Conservation (phyloP, 2,113 vertebrate genomes). For the Mastomys coucha region DNA sequence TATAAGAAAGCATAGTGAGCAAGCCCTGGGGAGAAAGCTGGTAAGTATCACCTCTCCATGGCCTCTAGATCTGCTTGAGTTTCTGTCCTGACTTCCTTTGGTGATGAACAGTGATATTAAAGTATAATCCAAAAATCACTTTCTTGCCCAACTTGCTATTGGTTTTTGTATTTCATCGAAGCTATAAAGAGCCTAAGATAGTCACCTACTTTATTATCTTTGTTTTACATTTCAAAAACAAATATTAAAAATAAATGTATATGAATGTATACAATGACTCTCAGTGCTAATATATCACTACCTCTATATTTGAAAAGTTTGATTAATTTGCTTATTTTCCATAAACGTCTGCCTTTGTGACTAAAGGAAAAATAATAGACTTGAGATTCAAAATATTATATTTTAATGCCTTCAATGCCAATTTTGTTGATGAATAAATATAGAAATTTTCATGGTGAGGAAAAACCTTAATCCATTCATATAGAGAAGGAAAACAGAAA, state of each 20-base stretch:
- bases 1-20: background rate
- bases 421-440: slow-evolving; percentile 19
- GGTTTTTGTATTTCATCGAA: background rate
- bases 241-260: background rate
- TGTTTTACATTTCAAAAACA: slow-evolving; percentile 47
- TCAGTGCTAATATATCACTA: background rate
- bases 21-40: background rate
- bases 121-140: background rate
- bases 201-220: slow-evolving; percentile 22
- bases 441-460: background rate
- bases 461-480: slow-evolving; percentile 12
- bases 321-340: slow-evolving; percentile 33
- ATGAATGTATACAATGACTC: background rate
- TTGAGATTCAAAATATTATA: slow-evolving; percentile 29
- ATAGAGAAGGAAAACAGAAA: background rate
- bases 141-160: background rate
- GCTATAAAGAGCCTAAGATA: background rate
- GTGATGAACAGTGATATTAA: background rate
- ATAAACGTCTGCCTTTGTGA: background rate
- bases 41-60: background rate
- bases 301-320: background rate
- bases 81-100: background rate
- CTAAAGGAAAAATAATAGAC: slow-evolving; percentile 11
- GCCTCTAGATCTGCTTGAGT: background rate
- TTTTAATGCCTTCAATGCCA: background rate